Percentiles rank a stretch among this genome's conserved stretches.
Conservation (phyloP, 2,888 invertebrate genomes). For the Portevinia maculata region DNA sequence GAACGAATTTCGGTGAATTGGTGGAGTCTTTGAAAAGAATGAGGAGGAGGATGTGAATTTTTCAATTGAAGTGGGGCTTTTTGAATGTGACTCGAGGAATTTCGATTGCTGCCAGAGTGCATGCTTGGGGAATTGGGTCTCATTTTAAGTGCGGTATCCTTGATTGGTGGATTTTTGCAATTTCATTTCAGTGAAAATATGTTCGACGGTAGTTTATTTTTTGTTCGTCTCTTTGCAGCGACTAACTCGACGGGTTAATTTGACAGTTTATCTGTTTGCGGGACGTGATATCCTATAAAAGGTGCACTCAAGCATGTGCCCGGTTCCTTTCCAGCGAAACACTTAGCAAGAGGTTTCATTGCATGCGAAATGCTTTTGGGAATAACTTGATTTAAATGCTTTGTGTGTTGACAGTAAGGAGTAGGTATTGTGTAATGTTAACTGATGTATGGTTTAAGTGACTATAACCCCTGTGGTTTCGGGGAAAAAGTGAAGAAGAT, state of each 20-base stretch:
- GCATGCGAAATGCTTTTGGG: slow-evolving; percentile 30
- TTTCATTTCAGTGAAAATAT: slow-evolving; percentile 39
- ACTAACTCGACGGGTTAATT: slow-evolving; percentile 73
- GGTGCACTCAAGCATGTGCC: slow-evolving; percentile 19
- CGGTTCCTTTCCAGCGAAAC: slow-evolving; percentile 44
- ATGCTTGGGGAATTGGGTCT: slow-evolving; percentile 44
- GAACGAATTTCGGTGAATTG: slow-evolving; percentile 41
- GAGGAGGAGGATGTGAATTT: not conserved
- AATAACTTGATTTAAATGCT: no score
- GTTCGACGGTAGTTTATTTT: slow-evolving; percentile 50
- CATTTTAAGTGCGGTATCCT: slow-evolving; percentile 44
- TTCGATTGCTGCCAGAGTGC: slow-evolving; percentile 49
- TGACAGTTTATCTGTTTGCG: slow-evolving; percentile 66
- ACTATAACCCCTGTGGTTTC: no score
- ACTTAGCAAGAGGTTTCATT: slow-evolving; percentile 41
- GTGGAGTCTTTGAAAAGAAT: slow-evolving; percentile 34
- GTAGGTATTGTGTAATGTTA: no score
- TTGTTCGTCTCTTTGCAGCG: slow-evolving; percentile 30
- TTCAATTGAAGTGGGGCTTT: slow-evolving; percentile 9
- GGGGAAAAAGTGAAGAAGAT: no score
- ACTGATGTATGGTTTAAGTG: no score
- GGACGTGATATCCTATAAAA: slow-evolving; percentile 58
- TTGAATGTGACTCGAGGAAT: slow-evolving; percentile 52
- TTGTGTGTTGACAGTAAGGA: no score
- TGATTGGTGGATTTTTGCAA: slow-evolving; percentile 33